Percentiles rank a stretch among this genome's conserved stretches.
These are phyloP conservation scores for Papilio glaucus DNA, from an alignment of 1,140 invertebrate species.

Conservation along the genomic window DNA sequence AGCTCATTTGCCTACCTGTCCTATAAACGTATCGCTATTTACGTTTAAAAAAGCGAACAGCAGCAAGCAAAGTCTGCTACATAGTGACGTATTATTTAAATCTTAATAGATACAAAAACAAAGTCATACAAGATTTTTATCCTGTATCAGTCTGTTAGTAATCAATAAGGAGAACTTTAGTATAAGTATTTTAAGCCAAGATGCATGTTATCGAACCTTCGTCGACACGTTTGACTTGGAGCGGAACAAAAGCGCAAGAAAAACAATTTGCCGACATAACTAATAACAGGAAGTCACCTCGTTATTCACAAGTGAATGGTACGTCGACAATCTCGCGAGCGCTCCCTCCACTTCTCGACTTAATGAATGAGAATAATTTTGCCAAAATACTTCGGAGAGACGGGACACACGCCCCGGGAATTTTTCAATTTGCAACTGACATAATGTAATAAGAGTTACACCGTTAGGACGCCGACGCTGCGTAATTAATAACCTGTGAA, in stretches of 20 bases:
- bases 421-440: conserved; percentile 83
- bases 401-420: conserved; percentile 81
- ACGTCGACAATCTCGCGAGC: conserved; percentile 74
- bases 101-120: background rate
- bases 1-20: no score
- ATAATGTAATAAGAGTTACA: conserved; percentile 83
- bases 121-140: background rate
- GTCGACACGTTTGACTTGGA: conserved; percentile 20
- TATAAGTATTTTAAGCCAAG: background rate
- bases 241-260: conserved; percentile 61
- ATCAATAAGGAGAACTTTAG: background rate
- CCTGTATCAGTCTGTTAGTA: background rate
- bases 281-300: conserved; percentile 80
- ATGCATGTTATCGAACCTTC: conserved; percentile 4
- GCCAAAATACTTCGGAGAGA: conserved; percentile 81
- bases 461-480: conserved; percentile 74
- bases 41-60: no score
- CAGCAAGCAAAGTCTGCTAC: no score
- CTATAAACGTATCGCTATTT: no score
- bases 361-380: conserved; percentile 83
- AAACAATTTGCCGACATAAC: conserved; percentile 77
- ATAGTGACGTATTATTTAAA: no score
- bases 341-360: conserved; percentile 74
- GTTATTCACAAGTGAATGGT: conserved; percentile 79
- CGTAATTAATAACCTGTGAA: conserved; percentile 82